These are phyloP conservation scores for Kryptolebias ocellatus DNA, from an alignment of 2,797 vertebrate species.

Conservation along the genomic window DNA sequence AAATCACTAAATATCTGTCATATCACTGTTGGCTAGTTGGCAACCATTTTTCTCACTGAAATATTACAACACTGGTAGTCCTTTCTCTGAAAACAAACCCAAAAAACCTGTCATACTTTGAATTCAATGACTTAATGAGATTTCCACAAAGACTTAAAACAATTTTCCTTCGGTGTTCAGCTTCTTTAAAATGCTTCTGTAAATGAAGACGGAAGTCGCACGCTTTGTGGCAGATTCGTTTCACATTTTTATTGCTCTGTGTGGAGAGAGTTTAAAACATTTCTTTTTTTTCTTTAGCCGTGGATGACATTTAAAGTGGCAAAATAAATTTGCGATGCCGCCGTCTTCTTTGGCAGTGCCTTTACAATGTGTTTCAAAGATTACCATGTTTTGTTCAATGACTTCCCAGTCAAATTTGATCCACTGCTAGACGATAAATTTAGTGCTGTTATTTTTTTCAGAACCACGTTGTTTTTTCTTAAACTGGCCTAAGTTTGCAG, in stretches of 20 bases:
- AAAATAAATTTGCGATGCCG: too few species aligned
- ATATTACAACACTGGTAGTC: too few species aligned
- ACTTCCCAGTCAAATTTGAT: neutral
- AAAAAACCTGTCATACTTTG: too few species aligned
- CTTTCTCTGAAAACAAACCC: too few species aligned
- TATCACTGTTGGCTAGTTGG: too few species aligned
- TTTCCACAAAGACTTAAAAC: too few species aligned
- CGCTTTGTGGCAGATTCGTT: neutral
- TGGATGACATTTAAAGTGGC: too few species aligned
- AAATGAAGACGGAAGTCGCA: neutral
- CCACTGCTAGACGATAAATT: too few species aligned
- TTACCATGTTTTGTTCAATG: neutral
- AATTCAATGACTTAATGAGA: too few species aligned
- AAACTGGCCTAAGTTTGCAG: neutral
- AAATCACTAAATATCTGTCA: too few species aligned
- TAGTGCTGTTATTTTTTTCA: neutral
- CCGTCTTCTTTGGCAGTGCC: neutral
- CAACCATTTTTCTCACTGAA: too few species aligned
- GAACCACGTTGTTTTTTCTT: neutral
- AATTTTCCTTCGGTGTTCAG: too few species aligned
- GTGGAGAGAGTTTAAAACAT: neutral
- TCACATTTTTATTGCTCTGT: neutral
- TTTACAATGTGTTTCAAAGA: neutral
- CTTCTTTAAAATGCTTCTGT: neutral
- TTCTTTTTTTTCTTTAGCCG: neutral